Evolutionary conservation across 2,113 vertebrate species (phyloP).

Genomic region (Protomyctophum bolini): DNA sequence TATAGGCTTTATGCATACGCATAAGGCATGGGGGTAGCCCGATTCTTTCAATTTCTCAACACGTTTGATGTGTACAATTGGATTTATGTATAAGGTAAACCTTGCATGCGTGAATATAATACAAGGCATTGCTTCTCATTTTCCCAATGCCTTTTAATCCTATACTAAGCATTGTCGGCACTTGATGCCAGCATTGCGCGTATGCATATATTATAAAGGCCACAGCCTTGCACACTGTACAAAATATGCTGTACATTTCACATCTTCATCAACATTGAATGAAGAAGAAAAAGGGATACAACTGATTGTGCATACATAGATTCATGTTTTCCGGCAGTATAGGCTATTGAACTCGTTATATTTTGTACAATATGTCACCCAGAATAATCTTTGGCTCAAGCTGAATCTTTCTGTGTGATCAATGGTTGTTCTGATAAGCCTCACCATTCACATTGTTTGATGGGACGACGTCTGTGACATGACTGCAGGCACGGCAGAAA

Average conservation of each 20-base stretch:
- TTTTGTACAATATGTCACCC: not conserved
- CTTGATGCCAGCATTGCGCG: too few species aligned
- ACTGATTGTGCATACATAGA: not conserved
- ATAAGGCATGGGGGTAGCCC: not conserved
- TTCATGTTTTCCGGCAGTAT: not conserved
- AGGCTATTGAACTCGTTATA: not conserved
- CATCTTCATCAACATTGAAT: too few species aligned
- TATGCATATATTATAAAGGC: too few species aligned
- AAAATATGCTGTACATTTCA: too few species aligned
- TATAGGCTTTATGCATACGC: not conserved
- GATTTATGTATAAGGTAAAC: too few species aligned
- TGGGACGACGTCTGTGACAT: not conserved
- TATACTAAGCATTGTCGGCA: too few species aligned
- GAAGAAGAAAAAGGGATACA: too few species aligned
- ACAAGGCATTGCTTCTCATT: too few species aligned
- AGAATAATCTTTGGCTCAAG: not conserved
- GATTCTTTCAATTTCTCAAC: not conserved
- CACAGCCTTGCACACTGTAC: too few species aligned
- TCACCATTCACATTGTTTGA: not conserved
- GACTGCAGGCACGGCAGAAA: not conserved
- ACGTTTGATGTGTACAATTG: too few species aligned
- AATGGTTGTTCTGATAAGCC: not conserved
- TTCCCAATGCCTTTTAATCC: too few species aligned
- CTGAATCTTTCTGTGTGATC: not conserved
- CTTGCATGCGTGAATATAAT: too few species aligned